phyloP scores from a whole-genome alignment of 1,140 invertebrate genomes.

The Eubasilissa regina region DNA sequence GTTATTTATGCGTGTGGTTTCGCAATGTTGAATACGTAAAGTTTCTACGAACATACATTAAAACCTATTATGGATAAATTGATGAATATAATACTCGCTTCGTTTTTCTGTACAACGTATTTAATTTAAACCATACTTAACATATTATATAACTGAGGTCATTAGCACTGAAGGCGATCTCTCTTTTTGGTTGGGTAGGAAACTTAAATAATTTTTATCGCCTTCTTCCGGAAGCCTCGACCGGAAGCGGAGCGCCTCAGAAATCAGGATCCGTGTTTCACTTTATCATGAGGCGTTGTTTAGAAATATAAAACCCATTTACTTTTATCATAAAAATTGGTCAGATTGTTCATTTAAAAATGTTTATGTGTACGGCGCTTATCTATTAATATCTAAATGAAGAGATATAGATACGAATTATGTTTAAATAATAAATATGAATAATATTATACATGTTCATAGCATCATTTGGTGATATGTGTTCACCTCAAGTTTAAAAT shows the following conservation, averaged over 20 bases:
- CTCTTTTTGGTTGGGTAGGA: conserved; percentile 27
- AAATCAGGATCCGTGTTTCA: conserved; percentile 17
- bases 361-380: no score
- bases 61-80: not conserved
- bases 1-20: no score
- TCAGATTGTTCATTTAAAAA: conserved; percentile 6
- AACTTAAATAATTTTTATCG: conserved; percentile 40
- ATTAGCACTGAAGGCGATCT: conserved; percentile 25
- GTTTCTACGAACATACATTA: no score
- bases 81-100: not conserved
- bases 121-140: not conserved
- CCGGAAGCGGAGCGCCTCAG: conserved; percentile 7
- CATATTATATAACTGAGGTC: conserved; percentile 14
- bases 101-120: conserved; percentile 3
- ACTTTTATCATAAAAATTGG: not conserved
- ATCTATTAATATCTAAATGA: no score
- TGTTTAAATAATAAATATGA: no score
- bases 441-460: no score
- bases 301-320: conserved; percentile 19
- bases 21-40: no score
- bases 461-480: no score
- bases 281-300: conserved; percentile 14
- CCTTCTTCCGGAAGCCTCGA: conserved; percentile 21
- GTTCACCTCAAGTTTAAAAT: no score
- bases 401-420: no score